Conservation (phyloP, 1,140 invertebrate species). For the Pseudoatta argentina region DNA sequence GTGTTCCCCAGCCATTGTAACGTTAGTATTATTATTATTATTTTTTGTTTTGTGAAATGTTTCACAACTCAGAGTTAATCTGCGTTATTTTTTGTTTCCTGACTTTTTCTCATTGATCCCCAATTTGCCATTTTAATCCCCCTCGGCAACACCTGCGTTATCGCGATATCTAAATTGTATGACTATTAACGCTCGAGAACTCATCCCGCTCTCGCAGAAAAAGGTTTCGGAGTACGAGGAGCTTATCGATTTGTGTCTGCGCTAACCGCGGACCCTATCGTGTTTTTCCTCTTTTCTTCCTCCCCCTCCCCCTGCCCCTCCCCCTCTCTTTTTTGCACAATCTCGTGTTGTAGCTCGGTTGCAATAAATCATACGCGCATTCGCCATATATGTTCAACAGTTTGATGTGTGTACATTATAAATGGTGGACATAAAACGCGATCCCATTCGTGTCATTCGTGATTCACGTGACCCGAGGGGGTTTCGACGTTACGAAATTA, state of each 20-base stretch:
- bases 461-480: conserved; percentile 49
- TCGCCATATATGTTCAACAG: conserved; percentile 45
- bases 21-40: neutral
- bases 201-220: neutral
- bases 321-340: conserved; percentile 9
- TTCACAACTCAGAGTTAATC: neutral
- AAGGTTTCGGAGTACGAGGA: neutral
- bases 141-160: neutral
- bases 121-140: neutral
- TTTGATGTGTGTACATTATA: conserved; percentile 58
- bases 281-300: neutral
- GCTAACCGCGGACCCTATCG: neutral
- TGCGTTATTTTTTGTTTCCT: neutral
- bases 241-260: conserved; percentile 35
- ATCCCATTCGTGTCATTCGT: conserved; percentile 21
- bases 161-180: neutral
- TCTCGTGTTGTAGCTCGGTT: conserved; percentile 44
- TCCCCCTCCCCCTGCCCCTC: too few species aligned
- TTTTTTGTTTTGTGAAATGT: too few species aligned
- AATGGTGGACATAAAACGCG: conserved; percentile 46
- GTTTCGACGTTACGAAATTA: conserved; percentile 42
- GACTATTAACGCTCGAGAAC: neutral
- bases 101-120: neutral
- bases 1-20: neutral
- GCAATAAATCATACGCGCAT: conserved; percentile 52